phyloP scores from a whole-genome alignment of 2,797 vertebrate genomes.

The Halcyon badia region DNA sequence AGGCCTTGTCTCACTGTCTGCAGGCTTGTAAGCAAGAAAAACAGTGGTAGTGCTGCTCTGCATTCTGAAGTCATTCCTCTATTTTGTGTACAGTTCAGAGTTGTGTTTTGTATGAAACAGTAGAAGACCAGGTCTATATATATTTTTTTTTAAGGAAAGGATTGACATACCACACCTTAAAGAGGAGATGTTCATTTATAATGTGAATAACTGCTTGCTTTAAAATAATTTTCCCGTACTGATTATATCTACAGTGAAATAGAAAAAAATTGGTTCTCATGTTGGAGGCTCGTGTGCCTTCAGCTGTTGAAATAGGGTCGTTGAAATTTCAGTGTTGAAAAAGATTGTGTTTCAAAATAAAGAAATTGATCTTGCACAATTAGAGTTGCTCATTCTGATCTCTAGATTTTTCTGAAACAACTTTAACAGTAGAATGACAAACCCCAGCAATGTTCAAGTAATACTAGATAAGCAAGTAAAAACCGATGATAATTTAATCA shows the following conservation, averaged over 20 bases:
- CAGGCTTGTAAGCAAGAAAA: background rate
- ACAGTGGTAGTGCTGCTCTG: background rate
- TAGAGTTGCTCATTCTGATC: background rate
- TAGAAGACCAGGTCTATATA: background rate
- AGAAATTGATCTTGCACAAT: background rate
- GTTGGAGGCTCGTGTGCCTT: background rate
- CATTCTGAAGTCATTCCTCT: background rate
- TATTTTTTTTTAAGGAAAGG: background rate
- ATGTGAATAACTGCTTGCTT: background rate
- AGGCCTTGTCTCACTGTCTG: fast-evolving
- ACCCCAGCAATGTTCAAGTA: background rate
- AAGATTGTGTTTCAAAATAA: background rate
- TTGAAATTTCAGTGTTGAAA: background rate
- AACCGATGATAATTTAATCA: background rate
- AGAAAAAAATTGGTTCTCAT: background rate
- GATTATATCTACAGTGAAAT: background rate
- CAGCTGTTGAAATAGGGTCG: background rate
- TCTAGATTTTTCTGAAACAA: background rate
- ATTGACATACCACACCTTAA: background rate
- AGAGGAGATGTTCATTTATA: background rate
- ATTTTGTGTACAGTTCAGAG: background rate
- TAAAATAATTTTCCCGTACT: background rate
- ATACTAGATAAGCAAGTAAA: background rate
- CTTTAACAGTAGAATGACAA: background rate
- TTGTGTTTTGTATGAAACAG: background rate